Evolutionary conservation across 2,888 invertebrate genomes (phyloP), one percentile per base, ranked within the genome.

Genomic region (Ormia ochracea): DNA sequence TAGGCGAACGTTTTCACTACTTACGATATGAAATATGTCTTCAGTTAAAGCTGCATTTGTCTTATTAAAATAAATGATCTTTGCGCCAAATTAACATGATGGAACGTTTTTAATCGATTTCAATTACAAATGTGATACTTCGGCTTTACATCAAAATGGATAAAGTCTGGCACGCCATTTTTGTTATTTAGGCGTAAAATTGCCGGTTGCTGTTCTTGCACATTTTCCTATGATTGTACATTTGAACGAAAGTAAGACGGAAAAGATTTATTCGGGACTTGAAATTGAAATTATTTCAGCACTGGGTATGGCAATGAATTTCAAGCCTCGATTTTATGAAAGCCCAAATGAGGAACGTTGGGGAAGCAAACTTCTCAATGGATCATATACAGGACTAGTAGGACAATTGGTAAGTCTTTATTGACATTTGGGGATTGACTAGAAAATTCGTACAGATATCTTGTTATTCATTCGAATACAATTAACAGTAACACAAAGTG

Each of bases 291-390:
- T 89, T 7, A 80, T 90, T 12, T 90, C 92, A 75, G 92, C 94
- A 0, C 88, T 96, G 63, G 92, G 94, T 0, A 90, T 91, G 66
- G 92, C 92, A 81, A 93, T 96, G 91, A 95, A 95, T 84, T 96
- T 96, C 85, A 89, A 90, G 78, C 92, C 93, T 0, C 88, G 91
- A 48, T 90, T 95, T 54, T 96, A 95, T 84, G 93, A 93, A 85
- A 91, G 94, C 0, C 83, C 87, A 9, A 92, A 93, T 83, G 91
- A 85, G 0, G 92, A 94, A 78, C 92, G 93, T 85, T 95, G 95
- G 95, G 95, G 95, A 2, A 90, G 90, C 69, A 91, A 90, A 78
- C 90, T 91, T 72, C 84, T 91, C 1, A 94, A 95, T 85, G 93
- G 93, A 0, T 92, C 92, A 0, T 94, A 92, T 83, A 92, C 93